These are phyloP conservation scores for Nephrocerus scutellatus DNA, from an alignment of 2,888 invertebrate species.

Conservation along the genomic window DNA sequence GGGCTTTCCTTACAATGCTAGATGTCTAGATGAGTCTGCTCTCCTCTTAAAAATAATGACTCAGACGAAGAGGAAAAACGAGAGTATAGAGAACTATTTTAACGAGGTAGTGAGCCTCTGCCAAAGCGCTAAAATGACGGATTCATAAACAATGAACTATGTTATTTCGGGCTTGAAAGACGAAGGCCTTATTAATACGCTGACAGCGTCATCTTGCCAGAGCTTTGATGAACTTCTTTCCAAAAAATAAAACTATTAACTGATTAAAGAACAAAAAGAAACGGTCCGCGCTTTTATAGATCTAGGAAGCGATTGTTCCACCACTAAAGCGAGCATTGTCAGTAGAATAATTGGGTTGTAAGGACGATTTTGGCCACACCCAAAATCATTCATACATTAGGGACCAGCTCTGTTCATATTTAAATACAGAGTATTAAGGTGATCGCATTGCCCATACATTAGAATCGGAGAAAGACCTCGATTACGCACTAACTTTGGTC, in stretches of 20 bases:
- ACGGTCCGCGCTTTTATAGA: constrained; percentile 1
- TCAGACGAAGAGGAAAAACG: neutral
- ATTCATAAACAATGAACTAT: neutral
- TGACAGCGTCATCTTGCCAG: neutral
- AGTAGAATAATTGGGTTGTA: too few relatives aligned
- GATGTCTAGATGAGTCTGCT: constrained; percentile 1
- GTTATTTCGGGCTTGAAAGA: neutral
- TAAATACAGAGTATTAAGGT: too few relatives aligned
- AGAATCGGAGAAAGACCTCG: too few relatives aligned
- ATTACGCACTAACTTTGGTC: too few relatives aligned
- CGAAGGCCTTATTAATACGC: neutral
- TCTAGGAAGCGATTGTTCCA: constrained; percentile 5
- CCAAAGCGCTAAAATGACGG: constrained; percentile 1
- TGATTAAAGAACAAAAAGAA: too few relatives aligned
- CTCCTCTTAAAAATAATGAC: constrained; percentile 1
- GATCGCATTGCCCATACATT: too few relatives aligned
- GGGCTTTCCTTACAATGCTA: neutral
- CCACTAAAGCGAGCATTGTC: constrained; percentile 1
- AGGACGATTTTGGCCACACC: too few relatives aligned
- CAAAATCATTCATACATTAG: too few relatives aligned
- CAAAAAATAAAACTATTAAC: too few relatives aligned
- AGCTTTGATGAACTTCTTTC: too few relatives aligned
- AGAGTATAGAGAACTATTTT: neutral
- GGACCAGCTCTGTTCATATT: too few relatives aligned
- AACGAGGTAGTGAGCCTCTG: neutral